Evolutionary conservation across 2,888 invertebrate species (phyloP).

Genomic region (Ctena decussata): DNA sequence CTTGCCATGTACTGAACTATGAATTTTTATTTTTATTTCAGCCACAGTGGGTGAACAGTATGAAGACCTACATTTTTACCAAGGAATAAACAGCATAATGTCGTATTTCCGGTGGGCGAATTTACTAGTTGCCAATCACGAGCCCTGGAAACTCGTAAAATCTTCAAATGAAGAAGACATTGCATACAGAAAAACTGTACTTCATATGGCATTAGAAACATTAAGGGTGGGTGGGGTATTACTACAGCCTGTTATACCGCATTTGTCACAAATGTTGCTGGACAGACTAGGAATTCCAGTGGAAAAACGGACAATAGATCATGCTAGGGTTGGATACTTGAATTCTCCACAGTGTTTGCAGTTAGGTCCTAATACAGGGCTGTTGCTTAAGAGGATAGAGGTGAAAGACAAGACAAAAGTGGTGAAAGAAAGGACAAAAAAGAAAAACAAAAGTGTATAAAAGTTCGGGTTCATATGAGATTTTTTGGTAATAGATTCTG

Average conservation of each 20-base stretch:
- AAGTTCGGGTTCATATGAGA: no score
- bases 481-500: no score
- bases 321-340: conserved; percentile 60
- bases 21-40: conserved; percentile 80
- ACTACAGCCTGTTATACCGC: conserved; percentile 95
- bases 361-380: conserved; percentile 57
- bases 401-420: background rate
- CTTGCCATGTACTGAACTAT: background rate
- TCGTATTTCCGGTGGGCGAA: conserved; percentile 93
- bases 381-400: conserved; percentile 36
- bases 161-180: conserved; percentile 88
- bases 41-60: conserved; percentile 90
- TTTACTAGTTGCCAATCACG: conserved; percentile 93
- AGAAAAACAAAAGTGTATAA: no score
- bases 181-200: conserved; percentile 89
- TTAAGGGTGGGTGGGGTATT: conserved; percentile 93
- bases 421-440: no score
- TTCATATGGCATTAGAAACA: conserved; percentile 95
- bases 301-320: conserved; percentile 65
- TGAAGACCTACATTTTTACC: conserved; percentile 93
- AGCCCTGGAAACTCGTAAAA: conserved; percentile 96
- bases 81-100: conserved; percentile 93
- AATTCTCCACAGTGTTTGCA: conserved; percentile 58
- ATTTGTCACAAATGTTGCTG: conserved; percentile 90
- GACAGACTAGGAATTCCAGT: conserved; percentile 83